Percentiles rank a stretch among this genome's conserved stretches.
Conservation (phyloP, 2,888 invertebrate species). For the Epirrita christyi region DNA sequence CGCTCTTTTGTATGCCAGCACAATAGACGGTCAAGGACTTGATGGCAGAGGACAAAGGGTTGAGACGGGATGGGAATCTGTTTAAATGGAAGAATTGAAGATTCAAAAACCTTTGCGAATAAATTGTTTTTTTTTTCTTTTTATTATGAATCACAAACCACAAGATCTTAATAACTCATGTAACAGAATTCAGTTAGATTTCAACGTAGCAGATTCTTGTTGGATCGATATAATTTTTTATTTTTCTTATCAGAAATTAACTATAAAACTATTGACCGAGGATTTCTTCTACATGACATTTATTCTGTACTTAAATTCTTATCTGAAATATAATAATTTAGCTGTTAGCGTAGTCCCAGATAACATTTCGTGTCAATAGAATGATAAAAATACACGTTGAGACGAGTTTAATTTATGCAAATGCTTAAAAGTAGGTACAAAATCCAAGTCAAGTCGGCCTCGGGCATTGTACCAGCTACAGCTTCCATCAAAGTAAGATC, state of each 20-base stretch:
- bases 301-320: slow-evolving; percentile 7
- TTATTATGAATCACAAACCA: slow-evolving; percentile 8
- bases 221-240: background rate
- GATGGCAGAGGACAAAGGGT: slow-evolving; percentile 73
- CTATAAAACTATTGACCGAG: slow-evolving; percentile 1
- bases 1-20: slow-evolving; percentile 72
- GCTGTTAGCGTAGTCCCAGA: slow-evolving; percentile 3
- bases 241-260: slow-evolving; percentile 10
- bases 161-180: background rate
- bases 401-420: slow-evolving; percentile 46
- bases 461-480: slow-evolving; percentile 70
- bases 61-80: slow-evolving; percentile 49
- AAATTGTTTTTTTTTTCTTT: slow-evolving; percentile 7
- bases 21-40: slow-evolving; percentile 82
- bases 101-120: slow-evolving; percentile 28
- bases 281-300: slow-evolving; percentile 1
- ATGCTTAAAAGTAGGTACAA: slow-evolving; percentile 42
- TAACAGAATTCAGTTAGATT: background rate
- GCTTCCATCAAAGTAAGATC: slow-evolving; percentile 78
- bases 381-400: slow-evolving; percentile 22
- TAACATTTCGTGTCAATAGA: background rate
- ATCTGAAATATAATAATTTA: slow-evolving; percentile 3
- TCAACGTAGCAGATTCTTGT: background rate
- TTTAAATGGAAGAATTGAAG: slow-evolving; percentile 31
- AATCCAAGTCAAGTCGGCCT: slow-evolving; percentile 56